phyloP scores from a whole-genome alignment of 2,113 vertebrate species.

The Puma concolor region DNA sequence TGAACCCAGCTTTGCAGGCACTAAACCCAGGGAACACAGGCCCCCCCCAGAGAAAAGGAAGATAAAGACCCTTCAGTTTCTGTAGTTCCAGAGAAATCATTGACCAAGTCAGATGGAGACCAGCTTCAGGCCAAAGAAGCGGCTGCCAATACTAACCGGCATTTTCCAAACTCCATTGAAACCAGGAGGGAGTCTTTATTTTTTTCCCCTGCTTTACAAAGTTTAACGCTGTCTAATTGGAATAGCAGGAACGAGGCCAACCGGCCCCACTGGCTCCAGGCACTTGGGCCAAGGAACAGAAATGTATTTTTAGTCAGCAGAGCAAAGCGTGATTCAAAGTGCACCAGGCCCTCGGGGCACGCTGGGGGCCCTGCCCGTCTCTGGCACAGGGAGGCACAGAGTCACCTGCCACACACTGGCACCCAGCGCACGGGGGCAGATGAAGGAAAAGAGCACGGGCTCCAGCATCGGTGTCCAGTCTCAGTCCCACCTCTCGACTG shows the following conservation, averaged over 20 bases:
- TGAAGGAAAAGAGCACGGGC: background rate
- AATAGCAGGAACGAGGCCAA: slow-evolving; percentile 78
- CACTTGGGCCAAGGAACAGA: slow-evolving; percentile 64
- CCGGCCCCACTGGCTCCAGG: slow-evolving; percentile 41
- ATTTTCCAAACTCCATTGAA: slow-evolving; percentile 69
- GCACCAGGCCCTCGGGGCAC: background rate
- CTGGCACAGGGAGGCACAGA: background rate
- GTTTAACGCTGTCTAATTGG: slow-evolving; percentile 80
- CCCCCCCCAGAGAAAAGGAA: background rate
- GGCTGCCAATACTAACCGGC: slow-evolving; percentile 61
- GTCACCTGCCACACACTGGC: background rate
- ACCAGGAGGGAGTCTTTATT: background rate
- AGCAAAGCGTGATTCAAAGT: slow-evolving; percentile 41
- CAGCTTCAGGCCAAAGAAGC: background rate
- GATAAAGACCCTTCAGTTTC: background rate
- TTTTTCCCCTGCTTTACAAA: slow-evolving; percentile 65
- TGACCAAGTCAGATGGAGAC: slow-evolving; percentile 52
- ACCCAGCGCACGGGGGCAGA: accelerated
- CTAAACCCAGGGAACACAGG: background rate
- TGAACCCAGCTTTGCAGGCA: background rate
- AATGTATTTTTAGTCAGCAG: slow-evolving; percentile 61
- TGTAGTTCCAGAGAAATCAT: slow-evolving; percentile 1
- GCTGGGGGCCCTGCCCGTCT: background rate
- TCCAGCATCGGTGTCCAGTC: accelerated
- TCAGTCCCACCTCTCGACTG: background rate